Conservation (phyloP, 2,888 invertebrate species). For the Polymixis flavicincta region DNA sequence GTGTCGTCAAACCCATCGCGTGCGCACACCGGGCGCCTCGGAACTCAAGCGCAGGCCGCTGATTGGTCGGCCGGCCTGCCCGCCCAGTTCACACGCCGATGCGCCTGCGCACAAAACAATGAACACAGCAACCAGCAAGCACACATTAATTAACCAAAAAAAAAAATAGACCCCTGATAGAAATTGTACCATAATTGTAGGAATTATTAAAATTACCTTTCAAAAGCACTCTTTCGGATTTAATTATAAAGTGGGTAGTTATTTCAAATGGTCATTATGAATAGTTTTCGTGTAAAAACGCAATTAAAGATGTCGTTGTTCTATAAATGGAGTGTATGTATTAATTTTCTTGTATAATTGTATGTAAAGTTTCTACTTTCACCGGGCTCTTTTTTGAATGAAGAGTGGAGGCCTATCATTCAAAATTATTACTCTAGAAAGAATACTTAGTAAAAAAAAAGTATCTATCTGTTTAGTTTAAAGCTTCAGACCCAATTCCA, state of each 20-base stretch:
- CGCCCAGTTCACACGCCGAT: conserved; percentile 76
- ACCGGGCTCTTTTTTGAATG: conserved; percentile 12
- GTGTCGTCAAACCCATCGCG: conserved; percentile 31
- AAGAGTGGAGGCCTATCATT: not conserved
- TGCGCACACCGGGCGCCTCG: conserved; percentile 58
- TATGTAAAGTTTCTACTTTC: conserved; percentile 46
- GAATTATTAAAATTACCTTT: conserved; percentile 58
- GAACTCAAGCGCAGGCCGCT: conserved; percentile 65
- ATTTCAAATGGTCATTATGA: conserved; percentile 48
- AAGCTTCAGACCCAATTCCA: too few species aligned
- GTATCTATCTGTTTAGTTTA: too few species aligned
- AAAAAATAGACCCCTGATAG: conserved; percentile 45
- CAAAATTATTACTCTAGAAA: not conserved
- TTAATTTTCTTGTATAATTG: conserved; percentile 47
- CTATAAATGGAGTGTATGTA: conserved; percentile 42
- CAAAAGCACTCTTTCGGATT: conserved; percentile 52
- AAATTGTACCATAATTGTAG: conserved; percentile 57
- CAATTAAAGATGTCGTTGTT: conserved; percentile 63
- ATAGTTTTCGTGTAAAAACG: conserved; percentile 56
- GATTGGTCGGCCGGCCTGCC: conserved; percentile 74
- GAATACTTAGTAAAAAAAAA: not conserved
- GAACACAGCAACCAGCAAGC: conserved; percentile 52
- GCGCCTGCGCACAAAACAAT: conserved; percentile 76
- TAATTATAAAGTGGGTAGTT: conserved; percentile 56
- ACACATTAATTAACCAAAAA: conserved; percentile 56